Evolutionary conservation across 2,888 invertebrate genomes (phyloP), one percentile per base, ranked within the genome.

Genomic region (Epirrhoe alternata): DNA sequence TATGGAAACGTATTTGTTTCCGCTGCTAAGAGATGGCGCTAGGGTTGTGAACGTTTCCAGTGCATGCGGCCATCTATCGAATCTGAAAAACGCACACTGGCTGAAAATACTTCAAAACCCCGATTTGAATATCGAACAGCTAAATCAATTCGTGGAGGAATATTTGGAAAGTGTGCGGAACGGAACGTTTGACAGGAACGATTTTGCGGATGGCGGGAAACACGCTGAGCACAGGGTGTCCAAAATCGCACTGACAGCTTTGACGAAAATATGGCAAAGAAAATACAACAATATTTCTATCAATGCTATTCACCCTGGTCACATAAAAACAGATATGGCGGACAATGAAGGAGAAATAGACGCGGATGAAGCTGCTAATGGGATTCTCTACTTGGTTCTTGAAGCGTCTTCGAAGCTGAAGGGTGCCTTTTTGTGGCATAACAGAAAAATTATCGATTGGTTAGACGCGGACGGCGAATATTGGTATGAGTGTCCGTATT

Each of bases 31-130:
- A 78, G 91, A 95, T 73, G 95, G 96, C 85, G 96, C 96, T 47
- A 94, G 96, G 72, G 96, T 97, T 50, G 96, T 97, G 0, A 96
- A 97, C 78, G 83, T 97, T 0, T 96, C 97, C 0, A 90, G 90
- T 60, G 82, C 88, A 0, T 89, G 86, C 54, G 93, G 90, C 0
- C 92, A 90, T 76, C 74, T 92, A 4, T 90, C 92, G 1, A 92
- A 92, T 77, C 76, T 93, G 56, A 87, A 82, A 74, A 90, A 89
- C 16, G 77, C 84, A 64, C 77, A 80, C 51, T 92, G 91, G 92
- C 78, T 90, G 1, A 64, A 85, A 17, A 80, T 69, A 6, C 76
- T 93, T 8, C 74, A 76, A 33, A 82, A 78, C 54, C 77, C 84
- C 0, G 85, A 89, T 79, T 80, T 92, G 52, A 85, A 84, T 1